Evolutionary conservation across 2,113 vertebrate genomes (phyloP).

Genomic region (Gobiocypris rarus): DNA sequence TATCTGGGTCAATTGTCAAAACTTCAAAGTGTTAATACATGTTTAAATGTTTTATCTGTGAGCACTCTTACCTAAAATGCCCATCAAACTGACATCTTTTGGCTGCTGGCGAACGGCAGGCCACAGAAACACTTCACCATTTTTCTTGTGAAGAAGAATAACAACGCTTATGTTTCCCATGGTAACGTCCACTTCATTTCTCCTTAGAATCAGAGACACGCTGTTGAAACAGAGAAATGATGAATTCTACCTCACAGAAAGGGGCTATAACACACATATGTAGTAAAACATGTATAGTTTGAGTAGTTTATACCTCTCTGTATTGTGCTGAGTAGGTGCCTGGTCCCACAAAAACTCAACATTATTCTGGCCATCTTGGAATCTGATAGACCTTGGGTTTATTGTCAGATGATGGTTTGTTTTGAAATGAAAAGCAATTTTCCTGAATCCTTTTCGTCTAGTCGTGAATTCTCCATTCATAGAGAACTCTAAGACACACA

Average conservation of each 20-base stretch:
- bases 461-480: slow-evolving; percentile 67
- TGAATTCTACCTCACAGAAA: too few relatives aligned
- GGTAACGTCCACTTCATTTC: slow-evolving; percentile 62
- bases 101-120: slow-evolving; percentile 63
- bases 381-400: not conserved
- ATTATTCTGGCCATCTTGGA: slow-evolving; percentile 24
- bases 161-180: slow-evolving; percentile 52
- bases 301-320: slow-evolving; percentile 33
- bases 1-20: too few relatives aligned
- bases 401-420: slow-evolving; percentile 50
- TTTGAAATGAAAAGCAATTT: slow-evolving; percentile 61
- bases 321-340: not conserved
- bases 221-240: slow-evolving; percentile 49
- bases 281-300: not conserved
- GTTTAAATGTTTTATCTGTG: not conserved
- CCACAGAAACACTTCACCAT: slow-evolving; percentile 61
- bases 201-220: slow-evolving; percentile 50
- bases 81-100: slow-evolving; percentile 27
- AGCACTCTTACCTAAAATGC: slow-evolving; percentile 63
- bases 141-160: slow-evolving; percentile 61
- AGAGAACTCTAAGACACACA: slow-evolving; percentile 58
- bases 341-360: not conserved
- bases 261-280: too few relatives aligned
- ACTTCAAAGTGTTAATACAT: too few relatives aligned
- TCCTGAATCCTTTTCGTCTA: slow-evolving; percentile 60